Base-by-base conservation (phyloP, 2,113 vertebrate species). In the Gadus chalcogrammus region DNA sequence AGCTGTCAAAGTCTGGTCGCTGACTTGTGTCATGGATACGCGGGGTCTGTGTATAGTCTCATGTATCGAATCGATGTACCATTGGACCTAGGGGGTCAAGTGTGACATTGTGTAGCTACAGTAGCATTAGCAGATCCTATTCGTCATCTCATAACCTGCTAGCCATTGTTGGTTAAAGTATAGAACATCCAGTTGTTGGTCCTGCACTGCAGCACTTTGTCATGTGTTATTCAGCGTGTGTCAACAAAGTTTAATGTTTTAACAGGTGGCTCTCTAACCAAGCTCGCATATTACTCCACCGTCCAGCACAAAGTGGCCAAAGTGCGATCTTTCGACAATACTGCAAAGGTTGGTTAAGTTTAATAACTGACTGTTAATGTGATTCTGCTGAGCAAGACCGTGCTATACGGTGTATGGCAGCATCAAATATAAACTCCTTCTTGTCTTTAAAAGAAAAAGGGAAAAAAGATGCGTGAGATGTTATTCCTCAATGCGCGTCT, bases 271-370 rank as follows among this genome's bases (percentile, higher is more conserved):
- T 99, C 97, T 0, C 90, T 99, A 75, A 98, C 97, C 65, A 99
- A 99, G 79, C 87, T 99, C 72, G 97, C 97, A 17, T 99, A 99
- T 90, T 99, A 98, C 68, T 99, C 97, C 16, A 99, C 97, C 0
- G 97, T 99, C 0, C 97, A 99, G 79, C 97, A 99, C 82, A 99
- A 99, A 89, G 97, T 99, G 73, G 97, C 97, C 79, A 95, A 93
- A 90, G 97, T 99, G 18, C 90, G 94, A 74, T 99, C 97, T 18
- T 99, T 98, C 74, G 96, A 99, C 91, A 93, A 96, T 84, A 88
- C 93, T 0, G 85, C 93, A 64, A 95, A 95, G 95, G 95, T 88
- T 13, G 20, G 42, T n/a, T n/a, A n/a, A n/a, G n/a, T 24, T 8
- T 24, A 42, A 24, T 60, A 58, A 52, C 17, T 15, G 42, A 0